These are phyloP conservation scores for Rutpela maculata DNA, from an alignment of 2,888 invertebrate species.

Conservation along the genomic window DNA sequence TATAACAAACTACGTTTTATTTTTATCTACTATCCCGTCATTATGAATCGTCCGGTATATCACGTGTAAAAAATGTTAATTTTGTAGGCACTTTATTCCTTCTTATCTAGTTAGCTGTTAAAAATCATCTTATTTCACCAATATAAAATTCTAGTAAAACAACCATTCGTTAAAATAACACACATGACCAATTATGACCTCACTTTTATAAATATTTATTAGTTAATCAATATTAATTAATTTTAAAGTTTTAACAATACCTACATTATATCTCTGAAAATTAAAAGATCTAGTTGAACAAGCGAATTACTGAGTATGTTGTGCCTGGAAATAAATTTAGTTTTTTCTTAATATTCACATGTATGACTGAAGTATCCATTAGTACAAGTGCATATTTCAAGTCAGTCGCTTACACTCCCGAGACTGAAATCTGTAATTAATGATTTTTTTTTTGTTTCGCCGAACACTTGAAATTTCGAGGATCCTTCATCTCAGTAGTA, in stretches of 20 bases:
- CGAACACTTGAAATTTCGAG: constrained; percentile 15
- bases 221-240: background rate
- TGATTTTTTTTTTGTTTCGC: constrained; percentile 23
- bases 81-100: too few relatives aligned
- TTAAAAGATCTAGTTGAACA: background rate
- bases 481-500: constrained; percentile 1
- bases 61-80: too few relatives aligned
- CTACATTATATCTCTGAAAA: background rate
- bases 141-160: background rate
- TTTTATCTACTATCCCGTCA: too few relatives aligned
- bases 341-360: background rate
- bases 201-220: constrained; percentile 27
- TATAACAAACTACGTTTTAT: too few relatives aligned
- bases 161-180: too few relatives aligned
- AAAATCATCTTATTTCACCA: too few relatives aligned
- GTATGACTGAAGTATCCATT: constrained; percentile 16
- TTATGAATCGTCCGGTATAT: too few relatives aligned
- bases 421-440: background rate
- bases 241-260: background rate
- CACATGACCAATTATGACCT: background rate
- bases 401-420: constrained; percentile 6
- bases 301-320: background rate
- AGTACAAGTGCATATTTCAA: constrained; percentile 34
- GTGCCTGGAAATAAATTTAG: background rate
- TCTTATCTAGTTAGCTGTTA: too few relatives aligned